phyloP scores from a whole-genome alignment of 2,113 vertebrate species.

The Trochalopteron elliotii region DNA sequence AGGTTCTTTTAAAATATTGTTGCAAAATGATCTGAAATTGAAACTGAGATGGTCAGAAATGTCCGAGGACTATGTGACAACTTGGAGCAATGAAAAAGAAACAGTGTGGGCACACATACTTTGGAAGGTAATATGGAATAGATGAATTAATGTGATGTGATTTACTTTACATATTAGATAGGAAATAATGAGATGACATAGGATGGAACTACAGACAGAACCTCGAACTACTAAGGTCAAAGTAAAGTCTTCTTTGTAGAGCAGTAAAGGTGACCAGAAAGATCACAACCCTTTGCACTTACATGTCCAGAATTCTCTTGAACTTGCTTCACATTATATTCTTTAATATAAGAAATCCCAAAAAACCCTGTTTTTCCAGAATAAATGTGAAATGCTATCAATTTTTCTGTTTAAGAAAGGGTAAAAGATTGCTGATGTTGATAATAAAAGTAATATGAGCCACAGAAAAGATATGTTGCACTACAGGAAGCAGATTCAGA shows the following conservation, averaged over 20 bases:
- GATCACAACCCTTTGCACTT: not conserved
- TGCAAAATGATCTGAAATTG: not conserved
- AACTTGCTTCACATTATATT: not conserved
- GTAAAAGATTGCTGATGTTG: not conserved
- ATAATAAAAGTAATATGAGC: not conserved
- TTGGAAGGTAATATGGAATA: not conserved
- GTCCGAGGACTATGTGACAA: not conserved
- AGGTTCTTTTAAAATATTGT: not conserved
- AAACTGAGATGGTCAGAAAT: not conserved
- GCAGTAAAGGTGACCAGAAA: not conserved
- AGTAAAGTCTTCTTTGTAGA: not conserved
- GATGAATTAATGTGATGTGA: not conserved
- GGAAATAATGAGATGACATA: not conserved
- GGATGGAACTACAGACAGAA: not conserved
- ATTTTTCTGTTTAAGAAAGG: not conserved
- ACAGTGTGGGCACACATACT: accelerated
- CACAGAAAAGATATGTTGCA: not conserved
- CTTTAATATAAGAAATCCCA: not conserved
- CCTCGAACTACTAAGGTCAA: not conserved
- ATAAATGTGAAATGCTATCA: not conserved
- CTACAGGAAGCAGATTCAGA: not conserved
- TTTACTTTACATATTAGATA: not conserved
- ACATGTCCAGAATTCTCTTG: not conserved
- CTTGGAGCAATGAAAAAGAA: not conserved
- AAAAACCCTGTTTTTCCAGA: not conserved